A percentile compares a stretch with the other conserved stretches of the same genome.
These are phyloP conservation scores for Microtus montanus DNA, from an alignment of 2,113 vertebrate genomes.

Conservation along the genomic window DNA sequence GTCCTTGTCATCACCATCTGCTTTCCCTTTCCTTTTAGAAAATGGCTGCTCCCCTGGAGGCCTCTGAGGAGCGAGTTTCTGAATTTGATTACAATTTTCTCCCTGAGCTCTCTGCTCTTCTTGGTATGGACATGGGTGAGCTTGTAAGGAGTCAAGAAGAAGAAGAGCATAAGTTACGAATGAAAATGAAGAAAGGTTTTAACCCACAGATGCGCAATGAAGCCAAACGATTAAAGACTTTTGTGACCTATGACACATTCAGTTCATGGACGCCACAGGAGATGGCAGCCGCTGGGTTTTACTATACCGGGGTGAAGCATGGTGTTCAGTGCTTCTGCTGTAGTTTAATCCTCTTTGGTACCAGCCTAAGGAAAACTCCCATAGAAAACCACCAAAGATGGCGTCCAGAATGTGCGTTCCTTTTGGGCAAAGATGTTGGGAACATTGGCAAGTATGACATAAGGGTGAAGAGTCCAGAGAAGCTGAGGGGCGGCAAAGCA, in stretches of 20 bases:
- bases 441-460: slow-evolving; percentile 59
- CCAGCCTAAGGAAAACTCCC: background rate
- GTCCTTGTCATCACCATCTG: background rate
- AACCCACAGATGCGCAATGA: slow-evolving; percentile 51
- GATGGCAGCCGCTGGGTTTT: slow-evolving; percentile 52
- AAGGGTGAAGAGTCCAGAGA: background rate
- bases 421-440: slow-evolving; percentile 56
- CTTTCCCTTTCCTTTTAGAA: slow-evolving; percentile 15
- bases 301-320: background rate
- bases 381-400: background rate
- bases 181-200: slow-evolving; percentile 47
- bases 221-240: slow-evolving; percentile 23
- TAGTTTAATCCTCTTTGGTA: background rate
- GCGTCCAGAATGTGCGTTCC: background rate
- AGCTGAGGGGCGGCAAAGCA: background rate
- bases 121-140: background rate
- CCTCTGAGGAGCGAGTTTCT: background rate
- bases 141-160: background rate
- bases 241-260: fast-evolving
- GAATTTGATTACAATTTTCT: background rate
- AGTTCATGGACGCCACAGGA: background rate
- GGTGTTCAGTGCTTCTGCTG: slow-evolving; percentile 66
- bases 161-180: background rate
- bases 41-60: background rate
- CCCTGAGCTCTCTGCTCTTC: background rate